Conservation (phyloP, 30 jellyfish, hydroid and myxozoan species). For the Morbakka virulenta region DNA sequence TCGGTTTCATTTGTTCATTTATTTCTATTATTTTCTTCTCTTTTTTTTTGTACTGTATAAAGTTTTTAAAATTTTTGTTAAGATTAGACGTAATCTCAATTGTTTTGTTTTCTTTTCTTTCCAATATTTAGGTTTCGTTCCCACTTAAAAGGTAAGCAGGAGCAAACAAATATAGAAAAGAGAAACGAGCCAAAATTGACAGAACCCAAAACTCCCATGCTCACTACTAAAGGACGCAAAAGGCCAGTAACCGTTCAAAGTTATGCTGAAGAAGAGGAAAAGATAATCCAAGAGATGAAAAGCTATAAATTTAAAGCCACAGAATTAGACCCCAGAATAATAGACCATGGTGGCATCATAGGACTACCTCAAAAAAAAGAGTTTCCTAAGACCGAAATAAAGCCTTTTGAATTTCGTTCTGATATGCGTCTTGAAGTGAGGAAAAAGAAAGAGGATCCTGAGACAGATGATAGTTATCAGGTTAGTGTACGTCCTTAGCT, state of each 20-base stretch:
- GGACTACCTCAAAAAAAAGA: slow-evolving; percentile 63
- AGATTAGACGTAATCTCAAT: too few species aligned
- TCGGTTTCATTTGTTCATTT: too few species aligned
- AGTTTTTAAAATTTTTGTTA: too few species aligned
- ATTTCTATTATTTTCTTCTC: too few species aligned
- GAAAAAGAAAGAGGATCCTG: slow-evolving; percentile 48
- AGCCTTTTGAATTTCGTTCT: slow-evolving; percentile 70
- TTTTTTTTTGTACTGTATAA: too few species aligned
- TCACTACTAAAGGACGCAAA: slow-evolving; percentile 60
- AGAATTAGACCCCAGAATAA: slow-evolving; percentile 68
- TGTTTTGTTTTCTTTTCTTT: too few species aligned
- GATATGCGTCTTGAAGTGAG: slow-evolving; percentile 65
- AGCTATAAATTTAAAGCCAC: slow-evolving; percentile 81
- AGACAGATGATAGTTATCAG: slow-evolving; percentile 23
- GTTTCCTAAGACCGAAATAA: slow-evolving; percentile 48
- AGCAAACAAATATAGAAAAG: too few species aligned
- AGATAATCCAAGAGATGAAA: slow-evolving; percentile 62
- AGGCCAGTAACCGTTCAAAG: slow-evolving; percentile 60
- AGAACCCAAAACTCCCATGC: slow-evolving; percentile 82
- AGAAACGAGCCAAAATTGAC: slow-evolving; percentile 43
- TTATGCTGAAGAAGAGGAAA: slow-evolving; percentile 57
- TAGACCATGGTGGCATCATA: slow-evolving; percentile 54
- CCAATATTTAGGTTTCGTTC: too few species aligned
- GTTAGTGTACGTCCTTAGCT: too few species aligned
- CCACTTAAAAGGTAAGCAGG: too few species aligned